A percentile compares a stretch with the other conserved stretches of the same genome.
Evolutionary conservation across 2,797 vertebrate genomes (phyloP).

Genomic region (Amphiprion clarkii): DNA sequence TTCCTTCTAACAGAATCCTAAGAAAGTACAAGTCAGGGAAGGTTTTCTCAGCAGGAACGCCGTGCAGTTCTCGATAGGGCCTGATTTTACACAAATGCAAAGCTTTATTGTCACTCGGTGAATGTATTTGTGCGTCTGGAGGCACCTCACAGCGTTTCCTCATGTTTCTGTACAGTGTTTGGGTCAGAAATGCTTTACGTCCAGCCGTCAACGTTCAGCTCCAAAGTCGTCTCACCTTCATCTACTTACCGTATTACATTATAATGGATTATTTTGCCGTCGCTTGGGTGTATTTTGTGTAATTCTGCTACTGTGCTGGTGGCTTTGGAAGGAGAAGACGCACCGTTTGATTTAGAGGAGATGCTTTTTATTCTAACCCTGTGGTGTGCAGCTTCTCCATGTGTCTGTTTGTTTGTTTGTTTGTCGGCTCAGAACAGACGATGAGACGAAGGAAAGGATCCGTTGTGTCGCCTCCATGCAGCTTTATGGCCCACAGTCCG

Average conservation of each 20-base stretch:
- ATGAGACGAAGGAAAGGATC: constrained; percentile 20
- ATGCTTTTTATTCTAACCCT: constrained; percentile 2
- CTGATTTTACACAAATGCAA: constrained; percentile 72
- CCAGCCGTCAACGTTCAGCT: constrained; percentile 60
- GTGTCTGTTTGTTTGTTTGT: not conserved
- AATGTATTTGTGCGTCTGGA: constrained; percentile 74
- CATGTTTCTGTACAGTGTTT: constrained; percentile 47
- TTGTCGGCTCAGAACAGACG: constrained; percentile 54
- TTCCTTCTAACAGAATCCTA: constrained; percentile 57
- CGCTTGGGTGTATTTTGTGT: constrained; percentile 84
- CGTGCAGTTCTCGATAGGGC: constrained; percentile 57
- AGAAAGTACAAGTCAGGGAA: constrained; percentile 76
- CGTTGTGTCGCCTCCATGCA: no score
- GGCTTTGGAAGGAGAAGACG: constrained; percentile 65
- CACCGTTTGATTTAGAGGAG: not conserved
- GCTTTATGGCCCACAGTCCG: no score
- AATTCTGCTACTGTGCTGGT: constrained; percentile 87
- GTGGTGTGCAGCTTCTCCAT: constrained; percentile 35
- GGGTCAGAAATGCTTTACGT: constrained; percentile 73
- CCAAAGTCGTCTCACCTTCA: constrained; percentile 67
- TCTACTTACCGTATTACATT: constrained; percentile 51
- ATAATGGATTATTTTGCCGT: constrained; percentile 61
- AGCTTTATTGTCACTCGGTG: constrained; percentile 84
- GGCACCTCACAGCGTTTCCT: constrained; percentile 1
- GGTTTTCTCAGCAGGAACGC: constrained; percentile 61